A percentile compares a stretch with the other conserved stretches of the same genome.
Conservation (phyloP, 2,797 vertebrate genomes). For the Etheostoma perlongum region DNA sequence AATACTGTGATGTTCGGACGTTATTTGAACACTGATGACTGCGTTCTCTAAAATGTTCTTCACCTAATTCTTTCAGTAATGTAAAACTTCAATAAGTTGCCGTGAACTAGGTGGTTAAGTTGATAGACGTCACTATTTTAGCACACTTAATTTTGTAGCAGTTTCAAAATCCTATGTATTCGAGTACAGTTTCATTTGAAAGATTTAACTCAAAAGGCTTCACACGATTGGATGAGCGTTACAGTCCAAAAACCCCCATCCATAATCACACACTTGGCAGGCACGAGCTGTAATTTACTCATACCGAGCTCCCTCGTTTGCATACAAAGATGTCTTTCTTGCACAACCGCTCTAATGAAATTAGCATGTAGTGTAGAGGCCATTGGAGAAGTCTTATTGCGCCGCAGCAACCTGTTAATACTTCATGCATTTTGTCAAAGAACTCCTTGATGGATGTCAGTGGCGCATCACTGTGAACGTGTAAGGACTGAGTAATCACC, state of each 20-base stretch:
- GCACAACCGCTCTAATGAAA: conserved; percentile 76
- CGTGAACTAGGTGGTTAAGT: neutral
- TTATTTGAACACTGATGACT: neutral
- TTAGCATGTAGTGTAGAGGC: conserved; percentile 72
- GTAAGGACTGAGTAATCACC: conserved; percentile 50
- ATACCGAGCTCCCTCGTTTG: conserved; percentile 71
- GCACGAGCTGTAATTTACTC: conserved; percentile 72
- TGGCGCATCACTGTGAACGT: conserved; percentile 40
- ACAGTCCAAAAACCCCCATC: conserved; percentile 57
- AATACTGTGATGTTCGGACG: neutral
- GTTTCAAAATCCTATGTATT: conserved; percentile 26
- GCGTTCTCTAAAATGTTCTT: neutral
- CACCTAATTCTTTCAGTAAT: neutral
- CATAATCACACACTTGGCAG: conserved; percentile 75
- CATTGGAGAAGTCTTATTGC: conserved; percentile 65
- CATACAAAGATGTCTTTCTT: conserved; percentile 81
- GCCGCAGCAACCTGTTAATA: conserved; percentile 70
- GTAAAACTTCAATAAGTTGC: neutral
- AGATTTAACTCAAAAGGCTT: conserved; percentile 48
- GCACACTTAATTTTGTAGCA: conserved; percentile 8
- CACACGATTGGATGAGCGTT: conserved; percentile 53
- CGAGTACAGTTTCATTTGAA: conserved; percentile 3
- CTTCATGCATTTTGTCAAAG: conserved; percentile 67
- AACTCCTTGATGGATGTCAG: conserved; percentile 58
- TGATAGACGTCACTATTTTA: conserved; percentile 14